These are phyloP conservation scores for Alectoris magna DNA, from an alignment of 2,797 vertebrate genomes.

Conservation along the genomic window DNA sequence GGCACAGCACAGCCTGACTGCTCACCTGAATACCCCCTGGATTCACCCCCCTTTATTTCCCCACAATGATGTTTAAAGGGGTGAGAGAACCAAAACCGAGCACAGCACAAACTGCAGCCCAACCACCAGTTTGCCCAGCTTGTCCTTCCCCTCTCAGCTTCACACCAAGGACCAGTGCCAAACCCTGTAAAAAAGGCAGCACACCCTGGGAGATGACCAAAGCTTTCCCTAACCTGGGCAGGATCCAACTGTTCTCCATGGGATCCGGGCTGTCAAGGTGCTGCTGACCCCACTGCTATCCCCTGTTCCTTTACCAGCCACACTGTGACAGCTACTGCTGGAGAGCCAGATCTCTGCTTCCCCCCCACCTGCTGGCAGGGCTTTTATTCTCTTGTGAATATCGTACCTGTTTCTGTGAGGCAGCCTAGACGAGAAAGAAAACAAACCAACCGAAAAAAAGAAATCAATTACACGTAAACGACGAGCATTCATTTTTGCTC, in stretches of 20 bases:
- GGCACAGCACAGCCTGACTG: neutral
- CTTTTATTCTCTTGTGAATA: neutral
- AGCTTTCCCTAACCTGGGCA: neutral
- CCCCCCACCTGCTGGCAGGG: neutral
- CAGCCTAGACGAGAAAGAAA: neutral
- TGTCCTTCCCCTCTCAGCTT: neutral
- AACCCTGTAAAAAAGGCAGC: neutral
- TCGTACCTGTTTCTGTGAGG: neutral
- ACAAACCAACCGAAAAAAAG: neutral
- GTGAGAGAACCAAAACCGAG: neutral
- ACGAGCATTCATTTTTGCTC: neutral
- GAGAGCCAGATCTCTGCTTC: neutral
- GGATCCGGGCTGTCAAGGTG: conserved; percentile 14
- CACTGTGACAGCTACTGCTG: conserved; percentile 21
- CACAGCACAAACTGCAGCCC: neutral
- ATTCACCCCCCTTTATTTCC: neutral
- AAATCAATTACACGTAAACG: neutral
- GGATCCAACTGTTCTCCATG: neutral
- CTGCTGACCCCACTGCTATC: conserved; percentile 8
- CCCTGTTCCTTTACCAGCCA: neutral
- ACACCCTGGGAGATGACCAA: conserved; percentile 10
- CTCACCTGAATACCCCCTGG: neutral
- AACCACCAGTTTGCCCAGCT: neutral
- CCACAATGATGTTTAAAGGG: neutral
- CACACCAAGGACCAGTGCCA: neutral